Conservation (phyloP, 2,113 vertebrate genomes). For the Chionis minor region DNA sequence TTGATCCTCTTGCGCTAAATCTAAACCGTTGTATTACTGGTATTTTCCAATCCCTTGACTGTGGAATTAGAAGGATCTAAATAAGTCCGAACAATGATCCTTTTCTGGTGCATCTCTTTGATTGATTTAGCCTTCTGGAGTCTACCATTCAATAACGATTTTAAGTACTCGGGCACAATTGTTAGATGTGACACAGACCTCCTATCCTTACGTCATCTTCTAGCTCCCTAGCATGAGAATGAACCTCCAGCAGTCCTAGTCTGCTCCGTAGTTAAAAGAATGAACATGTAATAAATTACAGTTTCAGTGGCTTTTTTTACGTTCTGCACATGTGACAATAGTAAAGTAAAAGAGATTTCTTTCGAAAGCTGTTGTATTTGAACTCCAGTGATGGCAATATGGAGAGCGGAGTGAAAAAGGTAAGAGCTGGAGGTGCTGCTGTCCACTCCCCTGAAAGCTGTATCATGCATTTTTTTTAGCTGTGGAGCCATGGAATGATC, state of each 20-base stretch:
- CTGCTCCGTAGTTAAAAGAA: constrained; percentile 26
- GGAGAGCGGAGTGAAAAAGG: background rate
- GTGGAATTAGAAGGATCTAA: background rate
- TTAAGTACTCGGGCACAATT: background rate
- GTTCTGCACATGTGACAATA: background rate
- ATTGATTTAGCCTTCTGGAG: background rate
- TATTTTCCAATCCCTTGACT: background rate
- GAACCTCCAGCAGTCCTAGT: background rate
- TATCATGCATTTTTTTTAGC: background rate
- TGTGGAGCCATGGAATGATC: constrained; percentile 16
- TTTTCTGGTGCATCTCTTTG: background rate
- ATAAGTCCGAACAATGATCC: background rate
- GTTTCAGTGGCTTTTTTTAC: background rate
- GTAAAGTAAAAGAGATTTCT: background rate
- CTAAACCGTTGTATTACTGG: background rate
- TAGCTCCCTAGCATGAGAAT: background rate
- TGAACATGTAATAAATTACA: background rate
- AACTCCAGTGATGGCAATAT: background rate
- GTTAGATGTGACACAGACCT: background rate
- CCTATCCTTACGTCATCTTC: background rate
- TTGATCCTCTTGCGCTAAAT: background rate
- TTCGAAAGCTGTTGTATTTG: background rate
- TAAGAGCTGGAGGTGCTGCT: background rate
- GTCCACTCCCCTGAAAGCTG: background rate
- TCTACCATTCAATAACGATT: background rate